Base-by-base conservation (phyloP, 1,140 invertebrate genomes). In the Oedothorax gibbosus region DNA sequence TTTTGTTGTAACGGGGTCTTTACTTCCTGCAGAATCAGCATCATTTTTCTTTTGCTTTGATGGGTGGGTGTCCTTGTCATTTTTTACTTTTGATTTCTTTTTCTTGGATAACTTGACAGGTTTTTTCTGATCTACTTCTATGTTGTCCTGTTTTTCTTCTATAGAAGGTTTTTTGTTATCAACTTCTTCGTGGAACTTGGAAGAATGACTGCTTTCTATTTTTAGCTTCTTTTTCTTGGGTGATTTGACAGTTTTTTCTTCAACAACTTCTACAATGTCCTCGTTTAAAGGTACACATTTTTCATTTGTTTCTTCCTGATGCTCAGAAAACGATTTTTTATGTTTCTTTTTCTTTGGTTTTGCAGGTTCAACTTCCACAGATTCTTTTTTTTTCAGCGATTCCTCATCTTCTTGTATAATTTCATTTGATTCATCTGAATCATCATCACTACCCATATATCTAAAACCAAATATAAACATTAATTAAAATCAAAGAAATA, bases 361-460 rank as follows among this genome's bases (percentile, higher is more conserved):
- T 14, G 6, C 1, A 60, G 11, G 2, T 60, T 60, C n/a, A 14
- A 14, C 7, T 60, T 60, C 57, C n/a, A 60, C 57, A 60, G 57
- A 60, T 12, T n/a, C n/a, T 60, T 60, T 14, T 4, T 4, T 6
- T 12, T 14, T 7, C 57, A 14, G 12, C 57, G n/a, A 14, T 60
- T 60, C n/a, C n/a, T 68, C 12, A 68, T 10, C 65, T 68, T 68
- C 21, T 68, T 14, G 65, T 11, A 14, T 21, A n/a, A 6, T 51
- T 71, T 14, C 21, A 49, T 15, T 35, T 4, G 20, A 60, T 15
- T 56, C 65, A 15, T 10, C 12, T 15, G 77, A 66, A 49, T 81
- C 78, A 81, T 77, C 75, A n/a, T 81, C 78, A 81, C 78, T 81
- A 15, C 78, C 78, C 20, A 20, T 51, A 57, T 81, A 81, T 60